These are phyloP conservation scores for Bimastos eiseni DNA, from an alignment of 2,888 invertebrate species.

Conservation along the genomic window DNA sequence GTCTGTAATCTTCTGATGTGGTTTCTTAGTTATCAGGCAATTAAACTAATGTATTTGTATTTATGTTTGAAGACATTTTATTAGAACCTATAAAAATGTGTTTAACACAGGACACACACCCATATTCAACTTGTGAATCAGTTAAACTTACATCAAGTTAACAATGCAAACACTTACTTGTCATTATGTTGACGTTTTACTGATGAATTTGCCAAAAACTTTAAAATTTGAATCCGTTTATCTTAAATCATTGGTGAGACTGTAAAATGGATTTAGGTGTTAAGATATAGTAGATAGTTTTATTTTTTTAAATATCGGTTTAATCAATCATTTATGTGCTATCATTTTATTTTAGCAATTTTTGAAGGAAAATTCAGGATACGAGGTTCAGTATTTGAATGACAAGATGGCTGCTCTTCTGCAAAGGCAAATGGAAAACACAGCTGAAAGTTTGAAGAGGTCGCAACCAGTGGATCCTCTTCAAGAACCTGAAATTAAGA, in stretches of 20 bases:
- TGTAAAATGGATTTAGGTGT: not conserved
- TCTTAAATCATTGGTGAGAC: not conserved
- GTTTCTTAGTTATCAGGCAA: too few relatives aligned
- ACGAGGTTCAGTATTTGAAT: constrained; percentile 19
- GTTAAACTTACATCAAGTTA: not conserved
- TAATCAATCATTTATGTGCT: not conserved
- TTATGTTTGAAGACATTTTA: too few relatives aligned
- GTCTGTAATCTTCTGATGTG: too few relatives aligned
- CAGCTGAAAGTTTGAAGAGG: not conserved
- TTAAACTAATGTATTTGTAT: too few relatives aligned
- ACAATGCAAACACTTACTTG: not conserved
- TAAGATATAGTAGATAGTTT: not conserved
- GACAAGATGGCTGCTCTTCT: constrained; percentile 10
- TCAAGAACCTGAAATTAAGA: constrained; percentile 9
- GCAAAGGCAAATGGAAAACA: not conserved
- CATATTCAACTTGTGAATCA: not conserved
- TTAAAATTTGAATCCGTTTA: not conserved
- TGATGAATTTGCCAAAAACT: not conserved
- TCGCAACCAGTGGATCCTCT: not conserved
- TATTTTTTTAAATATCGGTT: not conserved
- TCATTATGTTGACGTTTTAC: not conserved
- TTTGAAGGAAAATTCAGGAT: constrained; percentile 17
- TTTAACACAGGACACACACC: not conserved
- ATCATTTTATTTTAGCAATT: constrained; percentile 8
- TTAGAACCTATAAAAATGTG: not conserved